A percentile compares a stretch with the other conserved stretches of the same genome.
Conservation (phyloP, 2,888 invertebrate genomes). For the Glaucopsyche alexis region DNA sequence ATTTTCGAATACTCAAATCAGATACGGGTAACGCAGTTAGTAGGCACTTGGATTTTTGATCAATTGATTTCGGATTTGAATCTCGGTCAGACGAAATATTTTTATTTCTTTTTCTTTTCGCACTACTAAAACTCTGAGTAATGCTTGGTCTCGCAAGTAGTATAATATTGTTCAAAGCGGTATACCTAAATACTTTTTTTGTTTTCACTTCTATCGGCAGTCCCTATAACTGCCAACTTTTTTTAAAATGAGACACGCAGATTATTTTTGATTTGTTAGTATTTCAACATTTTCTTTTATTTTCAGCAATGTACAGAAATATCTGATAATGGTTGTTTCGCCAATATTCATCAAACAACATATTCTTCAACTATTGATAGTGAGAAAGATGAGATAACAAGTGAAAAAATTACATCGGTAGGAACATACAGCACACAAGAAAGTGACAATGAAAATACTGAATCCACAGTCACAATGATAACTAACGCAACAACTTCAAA, state of each 20-base stretch:
- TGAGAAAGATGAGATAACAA: not conserved
- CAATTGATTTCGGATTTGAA: no score
- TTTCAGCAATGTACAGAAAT: slow-evolving; percentile 26
- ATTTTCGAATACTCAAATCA: no score
- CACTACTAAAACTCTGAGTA: no score
- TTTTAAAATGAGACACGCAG: not conserved
- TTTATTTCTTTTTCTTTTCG: no score
- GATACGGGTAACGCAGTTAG: no score
- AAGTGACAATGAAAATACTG: not conserved
- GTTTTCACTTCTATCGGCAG: no score
- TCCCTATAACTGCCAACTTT: no score
- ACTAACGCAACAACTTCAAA: not conserved
- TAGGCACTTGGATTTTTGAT: no score
- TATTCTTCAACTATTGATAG: not conserved
- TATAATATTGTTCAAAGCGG: no score
- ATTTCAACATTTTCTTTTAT: not conserved
- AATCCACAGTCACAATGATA: not conserved
- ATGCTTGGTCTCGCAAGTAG: no score
- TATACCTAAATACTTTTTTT: no score
- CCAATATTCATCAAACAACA: slow-evolving; percentile 7
- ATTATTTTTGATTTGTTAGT: not conserved
- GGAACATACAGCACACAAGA: not conserved
- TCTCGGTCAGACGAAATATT: no score
- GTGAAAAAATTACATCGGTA: not conserved
- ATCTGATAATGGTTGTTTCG: slow-evolving; percentile 28